These are phyloP conservation scores for Penelope pileata DNA, from an alignment of 2,113 vertebrate species.

Conservation along the genomic window DNA sequence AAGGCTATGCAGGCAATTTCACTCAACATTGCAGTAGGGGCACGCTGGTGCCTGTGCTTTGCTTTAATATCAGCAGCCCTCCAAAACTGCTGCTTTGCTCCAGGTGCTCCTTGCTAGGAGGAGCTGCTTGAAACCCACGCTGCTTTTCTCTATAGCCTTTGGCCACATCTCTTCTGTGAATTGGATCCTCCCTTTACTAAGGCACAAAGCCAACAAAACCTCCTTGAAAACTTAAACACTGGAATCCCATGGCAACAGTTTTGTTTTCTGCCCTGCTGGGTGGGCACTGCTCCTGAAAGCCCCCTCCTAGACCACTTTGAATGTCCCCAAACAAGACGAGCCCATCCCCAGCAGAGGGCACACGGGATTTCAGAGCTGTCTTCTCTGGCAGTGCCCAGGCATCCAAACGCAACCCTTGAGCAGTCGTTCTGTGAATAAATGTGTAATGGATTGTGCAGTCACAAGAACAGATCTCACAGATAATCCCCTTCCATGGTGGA, in stretches of 20 bases:
- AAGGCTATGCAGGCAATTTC: not conserved
- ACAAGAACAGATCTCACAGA: not conserved
- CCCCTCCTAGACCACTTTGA: not conserved
- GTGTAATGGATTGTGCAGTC: not conserved
- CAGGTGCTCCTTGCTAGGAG: not conserved
- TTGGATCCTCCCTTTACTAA: not conserved
- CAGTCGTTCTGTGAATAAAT: not conserved
- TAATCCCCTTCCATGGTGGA: not conserved
- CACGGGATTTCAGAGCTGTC: not conserved
- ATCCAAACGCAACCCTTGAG: not conserved
- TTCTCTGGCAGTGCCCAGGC: not conserved
- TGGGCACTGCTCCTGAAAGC: not conserved
- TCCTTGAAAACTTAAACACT: not conserved
- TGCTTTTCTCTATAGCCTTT: not conserved
- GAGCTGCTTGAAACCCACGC: not conserved
- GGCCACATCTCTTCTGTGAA: not conserved
- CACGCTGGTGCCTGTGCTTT: not conserved
- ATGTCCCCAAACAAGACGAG: not conserved
- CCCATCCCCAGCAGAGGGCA: not conserved
- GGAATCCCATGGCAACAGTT: accelerated
- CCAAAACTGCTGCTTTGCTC: not conserved
- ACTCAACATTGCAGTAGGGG: not conserved
- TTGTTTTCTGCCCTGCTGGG: not conserved
- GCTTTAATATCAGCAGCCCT: not conserved
- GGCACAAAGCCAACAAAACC: not conserved